Evolutionary conservation across 2,797 vertebrate genomes (phyloP), one percentile per base, ranked within the genome.

Genomic region (Cirrhinus mrigala): DNA sequence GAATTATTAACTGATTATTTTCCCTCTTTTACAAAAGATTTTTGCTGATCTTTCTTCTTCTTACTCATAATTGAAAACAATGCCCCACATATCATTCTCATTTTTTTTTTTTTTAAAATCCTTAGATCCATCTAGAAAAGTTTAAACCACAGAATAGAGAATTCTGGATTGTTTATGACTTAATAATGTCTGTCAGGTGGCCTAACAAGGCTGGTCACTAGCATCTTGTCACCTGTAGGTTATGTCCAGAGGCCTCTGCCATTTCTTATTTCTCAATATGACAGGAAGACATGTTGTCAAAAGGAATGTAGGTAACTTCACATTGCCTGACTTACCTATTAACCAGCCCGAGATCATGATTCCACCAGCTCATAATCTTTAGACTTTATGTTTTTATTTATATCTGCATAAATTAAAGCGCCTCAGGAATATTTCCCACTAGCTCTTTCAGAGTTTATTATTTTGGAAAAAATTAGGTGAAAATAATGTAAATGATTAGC

Each of bases 1-100:
- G 86, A 89, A 95, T 95, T 94, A 95, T 95, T 95, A 92, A 95
- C 80, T 88, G 77, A 89, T 91, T 91, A 93, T 90, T 91, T 93
- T 92, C 85, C 85, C 85, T 91, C 90, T 86, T 86, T 91, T 89
- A 88, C 90, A 90, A 69, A 87, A 90, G 90, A 83, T 81, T 88
- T 87, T 83, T 87, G 80, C 74, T 89, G 76, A 64, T 79, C 70
- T 78, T 86, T 88, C 84, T 84, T 33, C 85, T 18, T 77, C 46
- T 20, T 16, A n/a, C 71, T 52, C 69, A 40, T 87, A 90, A 91
- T 85, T 91, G 90, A 91, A 90, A 91, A 91, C 87, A 88, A 89
- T 89, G 90, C 87, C 89, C 89, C 89, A 79, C 73, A 89, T 88
- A 89, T 88, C 70, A 80, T 88, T 89, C 91, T 91, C 89, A 88